Base-by-base conservation (phyloP, 2,888 invertebrate genomes). In the Acanthacorydalis orientalis region DNA sequence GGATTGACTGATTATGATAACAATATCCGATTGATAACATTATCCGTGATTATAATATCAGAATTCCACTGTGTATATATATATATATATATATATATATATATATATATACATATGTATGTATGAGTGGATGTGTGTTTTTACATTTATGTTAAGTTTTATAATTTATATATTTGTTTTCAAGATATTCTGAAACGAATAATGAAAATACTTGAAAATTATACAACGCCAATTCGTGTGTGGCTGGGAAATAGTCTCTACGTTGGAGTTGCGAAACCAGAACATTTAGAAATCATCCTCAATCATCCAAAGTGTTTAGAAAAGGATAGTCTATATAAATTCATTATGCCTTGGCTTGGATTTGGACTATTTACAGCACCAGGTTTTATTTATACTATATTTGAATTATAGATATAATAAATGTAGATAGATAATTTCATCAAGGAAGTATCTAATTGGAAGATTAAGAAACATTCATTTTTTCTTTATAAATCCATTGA, bases 281-380 rank as follows among this genome's bases (percentile, higher is more conserved):
- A 46, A 39, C 32, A 46, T 11, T n/a, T 39, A 32, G 39, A 46
- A 46, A 23, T 31, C 7, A 33, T 46, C 3, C 16, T 46, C 12
- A 23, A 23, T 23, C 23, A 23, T 23, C 14, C 46, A 40, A 46
- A 46, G n/a, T 14, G 31, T 12, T 32, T 40, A 14, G 31, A 31
- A 14, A 46, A 46, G 40, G 39, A 16, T n/a, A 8, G 34, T 12
- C n/a, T 40, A 11, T 46, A 46, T 32, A 23, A 15, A 23, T 46
- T 32, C n/a, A 10, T 33, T 3, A 39, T 14, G 11, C 31, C 40
- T 15, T 46, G 40, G 32, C 11, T 46, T 12, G 46, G 46, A 6
- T 10, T 11, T 14, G 46, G 46, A 1, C n/a, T 46, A 14, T 44
- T 39, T 40, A 34, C 39, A 7, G 46, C 40, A 31, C 46, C 40